phyloP scores from a whole-genome alignment of 2,797 vertebrate species.

The Meda fulgida region DNA sequence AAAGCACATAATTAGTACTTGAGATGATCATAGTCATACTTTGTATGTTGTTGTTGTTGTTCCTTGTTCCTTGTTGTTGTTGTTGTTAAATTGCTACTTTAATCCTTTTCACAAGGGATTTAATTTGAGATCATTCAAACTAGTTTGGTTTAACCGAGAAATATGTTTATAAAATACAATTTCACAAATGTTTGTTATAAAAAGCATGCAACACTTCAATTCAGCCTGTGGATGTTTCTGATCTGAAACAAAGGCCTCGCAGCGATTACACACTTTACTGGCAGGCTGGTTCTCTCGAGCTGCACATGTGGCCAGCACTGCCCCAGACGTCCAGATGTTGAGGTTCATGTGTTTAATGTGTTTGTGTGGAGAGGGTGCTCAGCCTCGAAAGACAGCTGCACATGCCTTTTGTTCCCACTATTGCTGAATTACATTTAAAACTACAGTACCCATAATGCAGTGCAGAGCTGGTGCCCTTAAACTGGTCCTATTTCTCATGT shows the following conservation, averaged over 20 bases:
- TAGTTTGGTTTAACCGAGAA: not conserved
- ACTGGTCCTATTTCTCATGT: not conserved
- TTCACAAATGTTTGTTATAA: conserved; percentile 1
- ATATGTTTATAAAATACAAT: not conserved
- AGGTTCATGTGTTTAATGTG: conserved; percentile 60
- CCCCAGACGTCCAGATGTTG: conserved; percentile 63
- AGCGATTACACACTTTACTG: conserved; percentile 18
- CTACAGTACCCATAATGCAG: conserved; percentile 54
- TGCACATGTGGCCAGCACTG: conserved; percentile 56
- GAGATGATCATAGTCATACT: not conserved
- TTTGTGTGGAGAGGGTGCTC: conserved; percentile 32
- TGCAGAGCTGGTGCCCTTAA: not conserved
- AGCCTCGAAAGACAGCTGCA: conserved; percentile 39
- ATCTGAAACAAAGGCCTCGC: not conserved
- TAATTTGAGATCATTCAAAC: not conserved
- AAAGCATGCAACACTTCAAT: not conserved
- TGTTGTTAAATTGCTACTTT: not conserved
- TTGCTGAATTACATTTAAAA: conserved; percentile 1
- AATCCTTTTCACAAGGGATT: not conserved
- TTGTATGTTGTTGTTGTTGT: not conserved
- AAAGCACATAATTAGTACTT: not conserved
- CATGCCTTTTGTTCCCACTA: conserved; percentile 46
- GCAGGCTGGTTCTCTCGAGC: conserved; percentile 37
- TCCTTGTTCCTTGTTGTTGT: not conserved
- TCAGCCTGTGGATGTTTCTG: conserved; percentile 20